Base-by-base conservation (phyloP, 2,888 invertebrate genomes). In the Notodonta ziczac region DNA sequence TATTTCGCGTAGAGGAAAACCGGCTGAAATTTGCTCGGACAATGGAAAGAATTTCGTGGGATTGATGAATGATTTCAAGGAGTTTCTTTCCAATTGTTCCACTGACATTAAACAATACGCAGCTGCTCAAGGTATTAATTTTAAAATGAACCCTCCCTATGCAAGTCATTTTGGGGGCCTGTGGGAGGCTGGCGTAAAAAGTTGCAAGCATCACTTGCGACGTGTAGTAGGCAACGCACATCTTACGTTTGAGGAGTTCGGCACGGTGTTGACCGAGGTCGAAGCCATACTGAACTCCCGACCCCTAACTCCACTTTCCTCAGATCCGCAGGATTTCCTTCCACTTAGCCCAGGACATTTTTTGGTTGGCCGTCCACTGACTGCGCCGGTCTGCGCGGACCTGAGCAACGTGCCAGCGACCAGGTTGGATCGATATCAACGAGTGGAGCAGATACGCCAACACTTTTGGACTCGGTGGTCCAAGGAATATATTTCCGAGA, bases 111-210 rank as follows among this genome's bases (percentile, higher is more conserved):
- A 8, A 3, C 4, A 55, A 14, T 55, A 40, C 24, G 55, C 55
- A 40, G 4, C 42, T 5, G 4, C 5, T 40, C 40, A 40, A 14
- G 10, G 7, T 40, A 55, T 55, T 14, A 55, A 40, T 6, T 55
- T 55, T 40, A n/a, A 9, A n/a, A 8, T 40, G 4, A 55, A 40
- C 2, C 64, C 69, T 4, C 44, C 68, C 9, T 70, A 68, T 50
- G 55, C 72, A 32, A 57, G 65, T 56, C 66, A 70, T 64, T 67
- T 71, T 56, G 70, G 67, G 64, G n/a, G n/a, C n/a, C n/a, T n/a
- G n/a, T n/a, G n/a, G n/a, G n/a, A n/a, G n/a, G n/a, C n/a, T n/a
- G n/a, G n/a, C n/a, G n/a, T n/a, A n/a, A n/a, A n/a, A n/a, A n/a
- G n/a, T n/a, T n/a, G n/a, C n/a, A n/a, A n/a, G n/a, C n/a, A n/a